phyloP scores from a whole-genome alignment of 1,140 invertebrate genomes.

The Lucilia sericata region DNA sequence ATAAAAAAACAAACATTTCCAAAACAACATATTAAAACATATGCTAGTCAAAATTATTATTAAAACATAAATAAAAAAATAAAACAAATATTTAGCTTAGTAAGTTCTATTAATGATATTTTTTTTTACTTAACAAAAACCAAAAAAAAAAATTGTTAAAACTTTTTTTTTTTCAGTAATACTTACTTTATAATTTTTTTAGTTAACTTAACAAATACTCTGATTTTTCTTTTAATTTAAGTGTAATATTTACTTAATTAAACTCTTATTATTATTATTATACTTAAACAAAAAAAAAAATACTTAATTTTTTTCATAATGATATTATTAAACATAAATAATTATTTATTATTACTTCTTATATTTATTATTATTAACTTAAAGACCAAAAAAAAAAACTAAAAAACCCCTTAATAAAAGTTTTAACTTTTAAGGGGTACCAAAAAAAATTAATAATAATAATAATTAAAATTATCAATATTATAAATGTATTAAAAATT shows the following conservation, averaged over 20 bases:
- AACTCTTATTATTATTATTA: background rate
- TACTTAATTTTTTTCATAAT: conserved; percentile 32
- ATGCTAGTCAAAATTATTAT: conserved; percentile 29
- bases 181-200: too few relatives aligned
- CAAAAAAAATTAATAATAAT: conserved; percentile 12
- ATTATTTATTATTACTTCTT: conserved; percentile 29
- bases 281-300: conserved; percentile 1
- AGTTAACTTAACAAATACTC: background rate
- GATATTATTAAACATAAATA: conserved; percentile 32
- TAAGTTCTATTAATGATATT: background rate
- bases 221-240: background rate
- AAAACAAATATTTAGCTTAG: conserved; percentile 8
- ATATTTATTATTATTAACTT: conserved; percentile 37
- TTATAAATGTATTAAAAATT: conserved; percentile 46
- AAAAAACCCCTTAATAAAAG: background rate
- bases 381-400: conserved; percentile 4
- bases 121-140: background rate
- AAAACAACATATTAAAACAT: conserved; percentile 15
- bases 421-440: background rate
- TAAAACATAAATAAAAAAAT: background rate
- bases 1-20: conserved; percentile 3
- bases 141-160: background rate
- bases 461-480: background rate
- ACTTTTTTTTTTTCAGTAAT: too few relatives aligned
- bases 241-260: background rate